Conservation (phyloP, 2,113 vertebrate species). For the Buteo buteo region DNA sequence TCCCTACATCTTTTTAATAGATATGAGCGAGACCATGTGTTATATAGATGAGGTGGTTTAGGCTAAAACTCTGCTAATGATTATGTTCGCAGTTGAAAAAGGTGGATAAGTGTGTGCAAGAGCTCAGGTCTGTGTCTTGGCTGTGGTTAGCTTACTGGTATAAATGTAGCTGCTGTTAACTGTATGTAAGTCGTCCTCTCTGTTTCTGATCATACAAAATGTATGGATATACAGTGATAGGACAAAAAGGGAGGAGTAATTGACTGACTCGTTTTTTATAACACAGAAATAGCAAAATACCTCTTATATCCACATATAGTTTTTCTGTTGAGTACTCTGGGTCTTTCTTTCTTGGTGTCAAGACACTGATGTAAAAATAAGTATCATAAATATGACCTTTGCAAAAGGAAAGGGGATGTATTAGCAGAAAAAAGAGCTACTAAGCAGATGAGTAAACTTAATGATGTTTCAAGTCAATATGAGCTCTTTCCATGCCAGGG, state of each 20-base stretch:
- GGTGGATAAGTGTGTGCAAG: background rate
- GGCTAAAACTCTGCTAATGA: background rate
- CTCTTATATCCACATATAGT: background rate
- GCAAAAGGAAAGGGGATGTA: fast-evolving
- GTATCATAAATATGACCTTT: background rate
- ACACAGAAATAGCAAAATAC: background rate
- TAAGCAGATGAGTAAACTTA: background rate
- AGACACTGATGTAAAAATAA: background rate
- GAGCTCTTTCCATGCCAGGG: background rate
- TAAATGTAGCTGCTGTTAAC: background rate
- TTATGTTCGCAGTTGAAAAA: background rate
- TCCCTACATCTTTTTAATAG: background rate
- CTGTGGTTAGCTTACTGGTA: background rate
- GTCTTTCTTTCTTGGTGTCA: background rate
- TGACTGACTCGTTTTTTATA: background rate
- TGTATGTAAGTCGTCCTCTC: background rate
- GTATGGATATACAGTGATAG: background rate
- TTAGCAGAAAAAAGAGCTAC: background rate
- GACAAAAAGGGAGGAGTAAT: background rate
- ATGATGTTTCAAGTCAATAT: background rate
- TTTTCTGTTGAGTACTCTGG: background rate
- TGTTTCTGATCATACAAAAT: background rate
- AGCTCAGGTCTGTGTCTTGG: background rate
- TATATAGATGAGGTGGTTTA: background rate
- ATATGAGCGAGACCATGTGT: background rate